Base-by-base conservation (phyloP, 2,113 vertebrate species). In the Alexandromys fortis region DNA sequence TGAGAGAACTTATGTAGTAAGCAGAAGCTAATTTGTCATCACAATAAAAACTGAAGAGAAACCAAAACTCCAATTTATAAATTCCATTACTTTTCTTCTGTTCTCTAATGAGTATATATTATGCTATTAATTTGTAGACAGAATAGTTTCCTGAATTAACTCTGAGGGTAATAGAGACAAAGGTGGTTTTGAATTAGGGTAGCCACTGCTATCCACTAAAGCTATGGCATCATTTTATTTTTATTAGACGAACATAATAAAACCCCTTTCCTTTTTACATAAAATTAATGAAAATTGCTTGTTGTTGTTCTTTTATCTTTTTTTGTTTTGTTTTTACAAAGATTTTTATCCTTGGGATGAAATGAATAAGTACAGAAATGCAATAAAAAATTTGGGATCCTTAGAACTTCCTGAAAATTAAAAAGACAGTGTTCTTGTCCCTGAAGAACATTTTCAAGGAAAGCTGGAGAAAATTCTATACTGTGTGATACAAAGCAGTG, bases 91-190 rank as follows among this genome's bases (percentile, higher is more conserved):
- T 63, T 89, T 58, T 52, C 30, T 70, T 52, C 17, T 61, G 22
- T 86, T 14, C 19, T 79, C 86, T 87, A 92, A 73, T 72, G 6
- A 85, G 30, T 49, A 22, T 90, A 26, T 7, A 67, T 47, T 86
- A 49, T 35, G 63, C 30, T 76, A 52, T 81, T 47, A 42, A 30
- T 26, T 52, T 67, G 45, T n/a, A 67, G 33, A 78, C 5, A 90
- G 45, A 68, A 70, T 77, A 14, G 89, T 96, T 94, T 35, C 33
- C 42, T 86, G 61, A 86, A 79, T 96, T 68, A 87, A 65, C 26
- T 65, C 1, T 7, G 72, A 90, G 28, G 73, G 22, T 21, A 92
- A 38, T 26, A 22, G 13, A 94, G 38, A 73, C 21, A 67, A 75
- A 83, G 3, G 33, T n/a, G 2, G 1, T 81, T 96, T 81, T 75